A percentile compares a stretch with the other conserved stretches of the same genome.
phyloP scores from a whole-genome alignment of 1,140 invertebrate genomes.

The Ditylenchus dipsaci region DNA sequence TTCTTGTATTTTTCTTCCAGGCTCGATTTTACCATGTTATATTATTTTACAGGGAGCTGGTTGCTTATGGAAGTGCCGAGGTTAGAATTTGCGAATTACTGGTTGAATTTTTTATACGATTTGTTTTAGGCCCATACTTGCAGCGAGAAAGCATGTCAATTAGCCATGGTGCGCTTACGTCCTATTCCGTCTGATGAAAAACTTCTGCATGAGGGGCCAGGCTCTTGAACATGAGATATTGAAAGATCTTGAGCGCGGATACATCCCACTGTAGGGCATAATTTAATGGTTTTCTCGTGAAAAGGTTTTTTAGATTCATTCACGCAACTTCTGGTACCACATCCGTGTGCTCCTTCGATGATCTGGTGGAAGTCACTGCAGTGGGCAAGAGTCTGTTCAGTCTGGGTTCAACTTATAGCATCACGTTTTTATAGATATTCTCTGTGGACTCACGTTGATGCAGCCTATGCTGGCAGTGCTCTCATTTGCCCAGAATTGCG shows the following conservation, averaged over 20 bases:
- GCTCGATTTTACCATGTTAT: too few relatives aligned
- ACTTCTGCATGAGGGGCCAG: not conserved
- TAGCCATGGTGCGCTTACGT: not conserved
- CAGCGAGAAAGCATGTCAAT: not conserved
- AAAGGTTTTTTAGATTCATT: not conserved
- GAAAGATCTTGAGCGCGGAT: not conserved
- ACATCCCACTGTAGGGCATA: not conserved
- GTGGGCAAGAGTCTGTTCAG: not conserved
- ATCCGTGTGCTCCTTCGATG: constrained; percentile 5
- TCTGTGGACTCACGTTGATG: not conserved
- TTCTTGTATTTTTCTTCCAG: not conserved
- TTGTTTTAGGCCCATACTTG: too few relatives aligned
- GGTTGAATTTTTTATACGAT: too few relatives aligned
- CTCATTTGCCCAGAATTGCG: not conserved
- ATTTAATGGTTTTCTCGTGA: not conserved
- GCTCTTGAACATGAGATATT: not conserved
- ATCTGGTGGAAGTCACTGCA: not conserved
- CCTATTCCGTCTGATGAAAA: not conserved
- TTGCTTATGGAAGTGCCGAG: too few relatives aligned
- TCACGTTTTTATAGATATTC: not conserved
- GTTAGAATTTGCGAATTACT: too few relatives aligned
- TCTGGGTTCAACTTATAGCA: not conserved
- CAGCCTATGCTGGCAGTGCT: not conserved
- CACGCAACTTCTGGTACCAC: not conserved
- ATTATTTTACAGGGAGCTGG: too few relatives aligned